Conservation (phyloP, 2,888 invertebrate species). For the Ochropacha duplaris region DNA sequence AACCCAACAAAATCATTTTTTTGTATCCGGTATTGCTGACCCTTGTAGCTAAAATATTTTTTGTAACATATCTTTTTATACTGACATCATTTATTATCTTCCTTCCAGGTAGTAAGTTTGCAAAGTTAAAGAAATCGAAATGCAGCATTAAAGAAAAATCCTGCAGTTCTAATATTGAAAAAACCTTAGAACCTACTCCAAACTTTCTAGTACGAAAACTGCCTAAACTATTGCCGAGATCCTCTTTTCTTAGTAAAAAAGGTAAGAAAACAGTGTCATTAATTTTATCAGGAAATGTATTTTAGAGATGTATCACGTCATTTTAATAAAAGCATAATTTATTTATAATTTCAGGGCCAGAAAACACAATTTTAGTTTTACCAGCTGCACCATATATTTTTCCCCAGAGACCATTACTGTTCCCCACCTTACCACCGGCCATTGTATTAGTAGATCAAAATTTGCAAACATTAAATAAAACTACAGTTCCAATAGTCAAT, state of each 20-base stretch:
- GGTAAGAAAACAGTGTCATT: constrained; percentile 39
- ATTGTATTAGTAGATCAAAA: constrained; percentile 69
- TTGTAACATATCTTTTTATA: too few relatives aligned
- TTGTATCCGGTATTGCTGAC: too few relatives aligned
- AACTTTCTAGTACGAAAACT: constrained; percentile 40
- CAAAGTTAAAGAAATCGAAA: constrained; percentile 57
- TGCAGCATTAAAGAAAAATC: constrained; percentile 36
- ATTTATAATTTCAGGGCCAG: constrained; percentile 55
- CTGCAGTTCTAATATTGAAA: constrained; percentile 17
- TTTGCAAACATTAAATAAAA: constrained; percentile 61
- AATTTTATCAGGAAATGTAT: not conserved
- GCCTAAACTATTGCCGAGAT: constrained; percentile 59
- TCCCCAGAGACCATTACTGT: constrained; percentile 69
- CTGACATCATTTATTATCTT: constrained; percentile 4
- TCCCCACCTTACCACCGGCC: constrained; percentile 68
- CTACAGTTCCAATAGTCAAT: constrained; percentile 53
- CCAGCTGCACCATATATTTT: constrained; percentile 73
- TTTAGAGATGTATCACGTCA: not conserved
- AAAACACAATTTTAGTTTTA: constrained; percentile 70
- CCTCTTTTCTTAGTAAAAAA: constrained; percentile 51
- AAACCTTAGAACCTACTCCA: constrained; percentile 21
- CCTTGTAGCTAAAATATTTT: too few relatives aligned
- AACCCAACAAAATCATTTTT: too few relatives aligned
- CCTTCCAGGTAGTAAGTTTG: constrained; percentile 56
- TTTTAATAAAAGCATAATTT: too few relatives aligned